Evolutionary conservation across 2,797 vertebrate species (phyloP), one percentile per base, ranked within the genome.

Genomic region (Leptatherina wallacei): DNA sequence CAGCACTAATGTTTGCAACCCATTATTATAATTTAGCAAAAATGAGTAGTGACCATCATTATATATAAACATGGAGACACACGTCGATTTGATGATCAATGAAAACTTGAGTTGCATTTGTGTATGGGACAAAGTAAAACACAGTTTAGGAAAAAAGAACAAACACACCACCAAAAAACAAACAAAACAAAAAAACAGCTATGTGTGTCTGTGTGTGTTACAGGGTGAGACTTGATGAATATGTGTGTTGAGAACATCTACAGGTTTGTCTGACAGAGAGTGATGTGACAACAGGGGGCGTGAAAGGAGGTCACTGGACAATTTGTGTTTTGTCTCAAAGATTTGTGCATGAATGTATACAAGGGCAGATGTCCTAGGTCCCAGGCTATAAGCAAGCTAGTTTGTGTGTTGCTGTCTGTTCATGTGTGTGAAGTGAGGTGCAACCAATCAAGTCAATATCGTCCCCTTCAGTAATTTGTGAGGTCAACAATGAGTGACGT

Each of bases 281-380:
- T 77, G 81, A 86, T 78, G 60, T 57, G 44, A 83, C 14, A 6
- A 47, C 38, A 52, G 58, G 64, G 63, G 49, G 42, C 24, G 67
- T 77, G 57, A 87, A 89, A 91, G 67, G 88, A 91, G 91, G 90
- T 89, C 90, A 92, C 33, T 66, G 81, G 83, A 84, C 77, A 82
- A 78, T 87, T 77, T 83, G 81, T 69, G 70, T 84, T 81, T 84
- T 77, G 79, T 87, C 80, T 54, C 58, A 8, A 29, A 32, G 30
- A 29, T n/a, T 32, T 27, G 13, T 65, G 54, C 64, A 63, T 40
- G 54, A 40, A 44, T 35, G 72, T 47, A 65, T 59, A 65, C 38
- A 32, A 24, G 55, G 77, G 58, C 89, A 91, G 90, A 83, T 92
- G 91, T 88, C 81, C 66, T 38, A 52, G 36, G 68, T 92, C 91